Evolutionary conservation across 2,113 vertebrate genomes (phyloP).

Genomic region (Aegotheles bennettii): DNA sequence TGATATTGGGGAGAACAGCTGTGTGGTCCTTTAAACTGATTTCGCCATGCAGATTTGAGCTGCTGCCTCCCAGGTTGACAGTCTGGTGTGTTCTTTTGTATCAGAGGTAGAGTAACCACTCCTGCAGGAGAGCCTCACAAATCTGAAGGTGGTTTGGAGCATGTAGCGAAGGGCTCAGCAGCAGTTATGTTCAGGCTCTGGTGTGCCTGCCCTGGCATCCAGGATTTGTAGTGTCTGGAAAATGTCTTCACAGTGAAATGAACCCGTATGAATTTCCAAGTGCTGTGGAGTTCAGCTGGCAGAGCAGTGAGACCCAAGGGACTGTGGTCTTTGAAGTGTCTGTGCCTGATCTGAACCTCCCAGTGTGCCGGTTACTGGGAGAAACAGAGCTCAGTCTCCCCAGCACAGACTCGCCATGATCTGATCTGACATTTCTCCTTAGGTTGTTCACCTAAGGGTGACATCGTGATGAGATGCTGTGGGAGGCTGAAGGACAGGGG

Average conservation of each 20-base stretch:
- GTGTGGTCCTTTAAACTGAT: background rate
- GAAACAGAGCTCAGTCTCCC: background rate
- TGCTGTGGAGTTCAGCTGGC: background rate
- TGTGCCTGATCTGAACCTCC: background rate
- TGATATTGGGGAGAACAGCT: background rate
- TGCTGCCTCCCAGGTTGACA: background rate
- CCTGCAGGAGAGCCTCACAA: background rate
- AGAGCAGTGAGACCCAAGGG: background rate
- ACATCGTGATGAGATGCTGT: accelerated
- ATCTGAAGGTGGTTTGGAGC: background rate
- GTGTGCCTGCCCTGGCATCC: background rate
- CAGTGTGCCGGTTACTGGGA: background rate
- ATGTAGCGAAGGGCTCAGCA: background rate
- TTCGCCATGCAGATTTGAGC: background rate
- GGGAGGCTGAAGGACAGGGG: background rate
- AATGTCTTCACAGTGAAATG: background rate
- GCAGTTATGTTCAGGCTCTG: background rate
- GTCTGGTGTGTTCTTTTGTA: background rate
- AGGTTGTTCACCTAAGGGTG: background rate
- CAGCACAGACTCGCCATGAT: background rate
- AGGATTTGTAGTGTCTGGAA: background rate
- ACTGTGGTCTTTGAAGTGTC: background rate
- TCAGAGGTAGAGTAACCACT: background rate
- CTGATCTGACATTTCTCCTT: background rate
- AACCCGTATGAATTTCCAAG: background rate